Evolutionary conservation across 2,113 vertebrate species (phyloP), one percentile per base, ranked within the genome.

Genomic region (Aplodontia rufa): DNA sequence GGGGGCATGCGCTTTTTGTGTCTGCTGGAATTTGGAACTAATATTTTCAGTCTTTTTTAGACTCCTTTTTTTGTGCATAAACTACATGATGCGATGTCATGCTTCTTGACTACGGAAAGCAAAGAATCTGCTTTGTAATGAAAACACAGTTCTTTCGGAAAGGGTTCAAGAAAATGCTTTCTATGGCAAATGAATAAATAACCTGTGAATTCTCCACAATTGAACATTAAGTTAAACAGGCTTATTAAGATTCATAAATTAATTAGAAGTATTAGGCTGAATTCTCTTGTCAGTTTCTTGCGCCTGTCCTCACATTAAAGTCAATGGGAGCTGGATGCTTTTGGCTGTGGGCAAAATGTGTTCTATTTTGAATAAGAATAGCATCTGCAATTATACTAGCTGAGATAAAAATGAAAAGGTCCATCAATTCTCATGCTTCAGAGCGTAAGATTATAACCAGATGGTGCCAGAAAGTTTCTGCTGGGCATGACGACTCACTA

Each of bases 361-460:
- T 86, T 42, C 91, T 79, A 71, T 96, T 97, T 96, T 97, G 91
- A 97, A 96, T 97, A 96, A 97, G 96, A 96, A 97, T 94, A 98
- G 94, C 97, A 97, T 97, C 93, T 96, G 86, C 91, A 96, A 97
- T 98, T 98, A 97, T 92, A 98, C 89, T 81, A 94, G 89, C 89
- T 87, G 89, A 96, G 93, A n/a, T n/a, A n/a, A n/a, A n/a, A n/a
- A n/a, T n/a, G n/a, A n/a, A n/a, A n/a, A n/a, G n/a, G n/a, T n/a
- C n/a, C 95, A 96, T 97, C 89, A 94, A n/a, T n/a, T 96, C 86
- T 94, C 87, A 96, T 90, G 95, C 97, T 97, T 97, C 96, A 97
- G 86, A 97, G 95, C 82, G 37, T 97, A 93, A 96, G 86, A 96
- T 96, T 94, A 97, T 97, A 90, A 97, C 86, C 96, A 98, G 96